phyloP scores from a whole-genome alignment of 2,797 vertebrate genomes.

The Orestias chungarensis region DNA sequence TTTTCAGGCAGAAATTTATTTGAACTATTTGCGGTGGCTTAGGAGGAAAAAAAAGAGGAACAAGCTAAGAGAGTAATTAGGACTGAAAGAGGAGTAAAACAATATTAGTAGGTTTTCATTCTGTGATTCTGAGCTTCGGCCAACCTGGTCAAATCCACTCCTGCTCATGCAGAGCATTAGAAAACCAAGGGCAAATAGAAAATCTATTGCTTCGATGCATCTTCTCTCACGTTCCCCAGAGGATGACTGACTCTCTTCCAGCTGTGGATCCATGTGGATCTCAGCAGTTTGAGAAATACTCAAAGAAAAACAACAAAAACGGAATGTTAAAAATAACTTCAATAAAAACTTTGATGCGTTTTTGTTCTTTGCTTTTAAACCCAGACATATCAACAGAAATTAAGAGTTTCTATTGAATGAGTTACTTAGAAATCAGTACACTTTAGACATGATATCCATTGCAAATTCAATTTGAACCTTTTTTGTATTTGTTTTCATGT shows the following conservation, averaged over 20 bases:
- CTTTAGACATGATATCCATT: not conserved
- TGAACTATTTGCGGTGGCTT: not conserved
- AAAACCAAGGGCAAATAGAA: slow-evolving; percentile 54
- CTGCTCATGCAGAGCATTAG: slow-evolving; percentile 58
- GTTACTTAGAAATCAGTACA: not conserved
- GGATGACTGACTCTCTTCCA: slow-evolving; percentile 46
- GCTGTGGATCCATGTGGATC: slow-evolving; percentile 41
- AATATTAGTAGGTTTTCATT: slow-evolving; percentile 31
- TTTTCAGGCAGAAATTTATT: slow-evolving; percentile 4
- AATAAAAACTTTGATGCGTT: too few species aligned
- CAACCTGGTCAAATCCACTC: slow-evolving; percentile 29
- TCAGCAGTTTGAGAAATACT: slow-evolving; percentile 42
- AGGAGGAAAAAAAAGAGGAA: slow-evolving; percentile 17
- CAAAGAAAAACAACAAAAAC: slow-evolving; percentile 18
- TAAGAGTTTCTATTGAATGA: not conserved
- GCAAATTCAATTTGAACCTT: not conserved
- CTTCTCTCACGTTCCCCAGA: slow-evolving; percentile 43
- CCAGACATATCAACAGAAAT: not conserved
- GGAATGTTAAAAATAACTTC: slow-evolving; percentile 11
- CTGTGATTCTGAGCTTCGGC: slow-evolving; percentile 21
- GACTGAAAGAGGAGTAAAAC: slow-evolving; percentile 32
- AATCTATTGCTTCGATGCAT: slow-evolving; percentile 71
- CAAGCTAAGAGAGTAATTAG: slow-evolving; percentile 30
- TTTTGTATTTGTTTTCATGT: not conserved
- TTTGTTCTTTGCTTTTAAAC: not conserved